phyloP scores from a whole-genome alignment of 2,797 vertebrate species.

The Diceros bicornis region DNA sequence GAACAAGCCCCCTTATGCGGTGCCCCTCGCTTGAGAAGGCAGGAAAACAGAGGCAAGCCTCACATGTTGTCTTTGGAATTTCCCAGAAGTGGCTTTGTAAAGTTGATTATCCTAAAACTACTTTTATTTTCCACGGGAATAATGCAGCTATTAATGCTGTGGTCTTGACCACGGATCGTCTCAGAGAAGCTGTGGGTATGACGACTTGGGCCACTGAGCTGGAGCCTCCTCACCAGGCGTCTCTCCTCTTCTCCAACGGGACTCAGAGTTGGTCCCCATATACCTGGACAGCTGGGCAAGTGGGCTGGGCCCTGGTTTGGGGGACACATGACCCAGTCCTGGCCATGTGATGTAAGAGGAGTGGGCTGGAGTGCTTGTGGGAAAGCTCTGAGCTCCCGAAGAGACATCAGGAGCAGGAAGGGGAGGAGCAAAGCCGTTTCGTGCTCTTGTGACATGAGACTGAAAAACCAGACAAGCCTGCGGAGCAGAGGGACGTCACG shows the following conservation, averaged over 20 bases:
- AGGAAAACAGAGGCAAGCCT: neutral
- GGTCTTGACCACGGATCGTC: neutral
- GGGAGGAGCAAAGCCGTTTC: neutral
- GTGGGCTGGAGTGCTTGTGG: neutral
- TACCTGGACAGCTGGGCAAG: neutral
- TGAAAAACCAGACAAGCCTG: neutral
- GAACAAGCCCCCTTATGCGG: neutral
- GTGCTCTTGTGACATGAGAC: too few species aligned
- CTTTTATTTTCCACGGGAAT: neutral
- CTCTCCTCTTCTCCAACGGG: neutral
- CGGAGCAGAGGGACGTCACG: too few species aligned
- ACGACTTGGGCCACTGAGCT: neutral
- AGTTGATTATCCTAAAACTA: neutral
- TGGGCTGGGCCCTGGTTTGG: neutral
- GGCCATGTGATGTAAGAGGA: too few species aligned
- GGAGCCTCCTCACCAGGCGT: neutral
- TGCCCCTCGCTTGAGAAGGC: neutral
- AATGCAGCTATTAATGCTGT: fast-evolving
- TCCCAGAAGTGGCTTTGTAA: neutral
- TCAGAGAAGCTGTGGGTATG: fast-evolving
- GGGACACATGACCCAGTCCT: neutral
- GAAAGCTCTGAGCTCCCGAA: neutral
- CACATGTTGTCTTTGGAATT: neutral
- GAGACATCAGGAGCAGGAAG: neutral
- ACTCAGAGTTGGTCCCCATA: neutral